Evolutionary conservation across 2,888 invertebrate species (phyloP).

Genomic region (Tetragonula carbonaria): DNA sequence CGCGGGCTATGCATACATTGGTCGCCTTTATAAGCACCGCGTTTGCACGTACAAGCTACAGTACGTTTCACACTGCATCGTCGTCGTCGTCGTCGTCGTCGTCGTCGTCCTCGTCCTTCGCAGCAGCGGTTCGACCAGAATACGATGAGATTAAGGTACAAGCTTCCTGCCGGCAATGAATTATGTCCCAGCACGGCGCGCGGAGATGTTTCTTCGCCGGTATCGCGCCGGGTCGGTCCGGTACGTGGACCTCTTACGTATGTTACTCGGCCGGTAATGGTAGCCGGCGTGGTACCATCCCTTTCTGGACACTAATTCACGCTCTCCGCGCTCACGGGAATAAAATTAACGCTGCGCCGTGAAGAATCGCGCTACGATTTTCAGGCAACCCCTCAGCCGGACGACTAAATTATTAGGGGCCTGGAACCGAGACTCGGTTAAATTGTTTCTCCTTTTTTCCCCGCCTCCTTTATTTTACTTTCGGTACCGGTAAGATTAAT

Average conservation of each 20-base stretch:
- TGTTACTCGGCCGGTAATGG: conserved; percentile 68
- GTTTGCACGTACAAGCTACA: conserved; percentile 65
- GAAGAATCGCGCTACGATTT: conserved; percentile 72
- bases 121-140: conserved; percentile 49
- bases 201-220: conserved; percentile 73
- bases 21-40: conserved; percentile 65
- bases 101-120: conserved; percentile 2
- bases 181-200: conserved; percentile 69
- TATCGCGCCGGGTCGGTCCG: conserved; percentile 61
- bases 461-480: conserved; percentile 36
- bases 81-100: conserved; percentile 20
- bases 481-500: conserved; percentile 49
- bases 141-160: conserved; percentile 77
- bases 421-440: conserved; percentile 52
- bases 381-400: conserved; percentile 51
- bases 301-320: conserved; percentile 72
- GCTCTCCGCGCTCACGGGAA: conserved; percentile 65
- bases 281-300: conserved; percentile 69
- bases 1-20: conserved; percentile 65
- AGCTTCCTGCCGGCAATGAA: conserved; percentile 77
- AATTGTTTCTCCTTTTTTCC: conserved; percentile 50
- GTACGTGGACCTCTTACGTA: conserved; percentile 65
- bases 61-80: conserved; percentile 64
- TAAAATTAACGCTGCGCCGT: conserved; percentile 70
- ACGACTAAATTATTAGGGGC: conserved; percentile 69